Evolutionary conservation across 1,140 invertebrate genomes (phyloP).

Genomic region (Heliconius hewitsoni): DNA sequence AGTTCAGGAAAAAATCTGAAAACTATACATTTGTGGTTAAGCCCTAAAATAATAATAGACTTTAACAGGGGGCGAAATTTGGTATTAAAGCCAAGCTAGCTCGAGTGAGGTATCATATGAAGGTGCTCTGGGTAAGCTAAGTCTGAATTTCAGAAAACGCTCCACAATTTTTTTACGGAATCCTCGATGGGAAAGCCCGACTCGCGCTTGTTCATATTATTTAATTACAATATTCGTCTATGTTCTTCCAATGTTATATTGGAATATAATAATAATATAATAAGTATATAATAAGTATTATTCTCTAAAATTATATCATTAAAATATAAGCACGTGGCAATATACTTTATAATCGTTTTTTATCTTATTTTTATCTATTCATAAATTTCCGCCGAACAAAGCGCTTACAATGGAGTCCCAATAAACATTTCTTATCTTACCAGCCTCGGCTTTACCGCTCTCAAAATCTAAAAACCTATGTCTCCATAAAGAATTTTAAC

Average conservation of each 20-base stretch:
- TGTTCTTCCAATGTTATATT: neutral
- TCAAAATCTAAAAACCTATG: neutral
- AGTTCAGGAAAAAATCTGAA: too few relatives aligned
- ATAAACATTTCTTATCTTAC: slow-evolving; percentile 27
- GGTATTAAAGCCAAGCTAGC: too few relatives aligned
- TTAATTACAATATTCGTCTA: neutral
- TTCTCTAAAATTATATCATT: neutral
- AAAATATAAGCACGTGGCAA: neutral
- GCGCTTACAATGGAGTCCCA: slow-evolving; percentile 24
- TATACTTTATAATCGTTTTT: slow-evolving; percentile 12
- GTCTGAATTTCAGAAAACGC: too few relatives aligned
- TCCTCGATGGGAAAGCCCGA: too few relatives aligned
- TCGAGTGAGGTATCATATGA: too few relatives aligned
- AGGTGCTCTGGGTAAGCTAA: too few relatives aligned
- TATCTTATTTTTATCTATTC: neutral
- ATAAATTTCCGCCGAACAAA: slow-evolving; percentile 22
- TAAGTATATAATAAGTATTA: neutral
- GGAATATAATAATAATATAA: too few relatives aligned
- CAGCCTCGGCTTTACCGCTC: slow-evolving; percentile 7
- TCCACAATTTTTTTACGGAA: too few relatives aligned
- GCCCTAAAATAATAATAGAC: too few relatives aligned
- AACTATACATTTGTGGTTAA: too few relatives aligned
- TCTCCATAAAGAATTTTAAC: neutral
- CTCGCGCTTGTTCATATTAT: too few relatives aligned
- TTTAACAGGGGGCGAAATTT: too few relatives aligned